Percentiles rank a stretch among this genome's conserved stretches.
Evolutionary conservation across 2,888 invertebrate species (phyloP).

Genomic region (Harpagoxenus sublaevis): DNA sequence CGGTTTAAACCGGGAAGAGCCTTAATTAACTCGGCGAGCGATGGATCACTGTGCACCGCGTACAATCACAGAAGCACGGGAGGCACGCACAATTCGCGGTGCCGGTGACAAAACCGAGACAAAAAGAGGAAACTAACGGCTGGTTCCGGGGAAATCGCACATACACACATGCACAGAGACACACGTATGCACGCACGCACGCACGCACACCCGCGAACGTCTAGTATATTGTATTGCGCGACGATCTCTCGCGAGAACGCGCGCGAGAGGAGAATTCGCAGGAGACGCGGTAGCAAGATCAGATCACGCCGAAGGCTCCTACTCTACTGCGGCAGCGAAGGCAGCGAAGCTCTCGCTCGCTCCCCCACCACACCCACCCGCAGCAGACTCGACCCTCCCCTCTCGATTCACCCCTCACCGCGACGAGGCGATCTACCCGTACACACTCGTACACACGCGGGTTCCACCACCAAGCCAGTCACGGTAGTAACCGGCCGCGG

Average conservation of each 20-base stretch:
- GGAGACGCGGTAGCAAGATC: constrained; percentile 70
- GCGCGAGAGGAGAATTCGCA: constrained; percentile 22
- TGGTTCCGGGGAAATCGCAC: constrained; percentile 18
- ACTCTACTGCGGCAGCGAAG: constrained; percentile 84
- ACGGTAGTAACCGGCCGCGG: constrained; percentile 32
- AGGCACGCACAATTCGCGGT: not conserved
- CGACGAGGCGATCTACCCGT: not conserved
- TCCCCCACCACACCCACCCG: constrained; percentile 67
- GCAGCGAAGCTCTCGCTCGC: constrained; percentile 75
- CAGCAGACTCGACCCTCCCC: constrained; percentile 59
- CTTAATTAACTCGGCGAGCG: no score
- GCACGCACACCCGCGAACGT: constrained; percentile 26
- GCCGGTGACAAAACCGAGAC: not conserved
- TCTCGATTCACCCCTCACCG: not conserved
- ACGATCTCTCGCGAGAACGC: constrained; percentile 18
- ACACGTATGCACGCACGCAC: constrained; percentile 53
- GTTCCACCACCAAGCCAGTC: constrained; percentile 23
- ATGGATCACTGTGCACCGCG: not conserved
- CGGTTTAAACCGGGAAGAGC: no score
- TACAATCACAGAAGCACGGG: not conserved
- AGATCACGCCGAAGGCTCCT: constrained; percentile 85
- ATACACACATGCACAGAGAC: constrained; percentile 43
- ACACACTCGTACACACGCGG: not conserved
- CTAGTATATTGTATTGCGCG: constrained; percentile 28
- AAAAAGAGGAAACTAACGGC: not conserved